Base-by-base conservation (phyloP, 1,140 invertebrate genomes). In the Drosophila watanabei region DNA sequence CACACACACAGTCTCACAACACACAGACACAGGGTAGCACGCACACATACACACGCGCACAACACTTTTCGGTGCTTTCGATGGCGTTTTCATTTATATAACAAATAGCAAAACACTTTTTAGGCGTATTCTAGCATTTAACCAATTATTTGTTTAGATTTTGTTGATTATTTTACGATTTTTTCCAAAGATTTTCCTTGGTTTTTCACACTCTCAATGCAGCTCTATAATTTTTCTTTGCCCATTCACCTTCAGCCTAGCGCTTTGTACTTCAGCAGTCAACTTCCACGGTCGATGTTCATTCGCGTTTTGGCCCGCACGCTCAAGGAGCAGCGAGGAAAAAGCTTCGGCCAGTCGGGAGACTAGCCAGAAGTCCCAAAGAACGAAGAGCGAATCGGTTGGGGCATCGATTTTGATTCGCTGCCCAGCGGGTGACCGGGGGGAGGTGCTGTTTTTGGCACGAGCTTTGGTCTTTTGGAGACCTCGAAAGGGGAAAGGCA, bases 221-320 rank as follows among this genome's bases (percentile, higher is more conserved):
- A 43, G 24, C 39, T 70, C 11, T 61, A 73, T 30, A 63, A 60
- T 78, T 87, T 82, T 49, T 64, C 73, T 61, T 56, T 60, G 62
- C 48, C 66, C 48, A 87, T 82, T 90, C 86, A 89, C 82, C 82
- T 89, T 90, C 75, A 89, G 89, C 80, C 82, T 90, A 88, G 88
- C 84, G 85, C 79, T 81, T 82, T 70, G 70, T 78, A 86, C 70
- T 92, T 78, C 75, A 70, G 79, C 84, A 85, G 86, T 92, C 91
- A 92, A 92, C 91, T 92, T 89, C 91, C 88, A 92, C 91, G 91
- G 91, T 91, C 91, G 91, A 92, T 92, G 91, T 92, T 92, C 91
- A 91, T 91, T 92, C 88, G 91, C 91, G 91, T 89, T 92, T 92
- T 92, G 83, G 91, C 63, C 75, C 56, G 65, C 75, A 82, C 73